Evolutionary conservation across 2,888 invertebrate species (phyloP).

Genomic region (Callyntrura sp.): DNA sequence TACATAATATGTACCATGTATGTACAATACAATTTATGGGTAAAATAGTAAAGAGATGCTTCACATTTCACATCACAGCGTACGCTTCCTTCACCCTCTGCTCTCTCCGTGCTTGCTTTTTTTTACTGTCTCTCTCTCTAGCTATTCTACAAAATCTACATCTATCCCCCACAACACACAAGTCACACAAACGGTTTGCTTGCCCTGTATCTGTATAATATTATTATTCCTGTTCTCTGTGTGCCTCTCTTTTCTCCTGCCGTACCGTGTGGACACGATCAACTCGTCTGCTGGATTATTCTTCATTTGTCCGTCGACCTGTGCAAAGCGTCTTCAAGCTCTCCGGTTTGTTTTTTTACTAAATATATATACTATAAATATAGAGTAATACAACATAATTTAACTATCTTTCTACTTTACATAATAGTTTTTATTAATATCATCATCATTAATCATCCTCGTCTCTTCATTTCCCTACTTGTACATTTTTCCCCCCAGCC

Average conservation of each 20-base stretch:
- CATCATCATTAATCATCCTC: background rate
- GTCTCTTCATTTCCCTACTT: background rate
- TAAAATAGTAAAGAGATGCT: slow-evolving; percentile 1
- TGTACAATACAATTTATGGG: background rate
- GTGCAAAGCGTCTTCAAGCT: slow-evolving; percentile 76
- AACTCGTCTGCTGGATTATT: slow-evolving; percentile 78
- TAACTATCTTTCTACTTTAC: background rate
- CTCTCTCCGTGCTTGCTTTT: background rate
- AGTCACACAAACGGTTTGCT: background rate
- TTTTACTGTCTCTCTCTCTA: background rate
- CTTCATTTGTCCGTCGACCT: slow-evolving; percentile 80
- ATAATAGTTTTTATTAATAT: slow-evolving; percentile 11
- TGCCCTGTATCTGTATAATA: background rate
- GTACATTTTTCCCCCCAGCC: background rate
- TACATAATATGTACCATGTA: no score
- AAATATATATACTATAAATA: slow-evolving; percentile 14
- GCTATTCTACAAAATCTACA: background rate
- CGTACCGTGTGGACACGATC: slow-evolving; percentile 74
- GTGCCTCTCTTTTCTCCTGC: slow-evolving; percentile 54
- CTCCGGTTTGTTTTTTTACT: slow-evolving; percentile 70
- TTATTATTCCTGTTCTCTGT: background rate
- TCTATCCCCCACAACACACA: background rate
- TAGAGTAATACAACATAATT: slow-evolving; percentile 9
- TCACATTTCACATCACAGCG: background rate
- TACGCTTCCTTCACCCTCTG: slow-evolving; percentile 67